Evolutionary conservation across 2,888 invertebrate genomes (phyloP).

Genomic region (Cryptus viduatorius): DNA sequence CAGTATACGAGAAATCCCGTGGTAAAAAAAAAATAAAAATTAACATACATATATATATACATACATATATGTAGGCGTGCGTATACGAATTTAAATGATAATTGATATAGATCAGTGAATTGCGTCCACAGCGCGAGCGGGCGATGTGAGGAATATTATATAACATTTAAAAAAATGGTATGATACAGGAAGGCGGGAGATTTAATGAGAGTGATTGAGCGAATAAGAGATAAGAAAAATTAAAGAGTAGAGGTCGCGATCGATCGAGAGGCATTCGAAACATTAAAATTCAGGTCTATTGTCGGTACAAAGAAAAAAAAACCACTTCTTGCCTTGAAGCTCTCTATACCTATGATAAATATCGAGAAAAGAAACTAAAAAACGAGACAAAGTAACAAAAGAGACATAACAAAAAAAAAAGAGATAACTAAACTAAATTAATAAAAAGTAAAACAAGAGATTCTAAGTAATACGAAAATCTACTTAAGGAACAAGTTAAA

Average conservation of each 20-base stretch:
- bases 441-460: conserved; percentile 32
- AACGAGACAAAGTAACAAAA: conserved; percentile 58
- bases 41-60: conserved; percentile 48
- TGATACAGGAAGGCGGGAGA: conserved; percentile 49
- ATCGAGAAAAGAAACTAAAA: conserved; percentile 50
- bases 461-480: conserved; percentile 43
- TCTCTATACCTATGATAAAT: conserved; percentile 80
- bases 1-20: conserved; percentile 65
- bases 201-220: conserved; percentile 51
- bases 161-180: conserved; percentile 31
- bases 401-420: conserved; percentile 38
- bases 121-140: conserved; percentile 68
- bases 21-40: conserved; percentile 49
- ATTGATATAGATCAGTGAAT: conserved; percentile 68
- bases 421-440: conserved; percentile 26
- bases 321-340: conserved; percentile 85
- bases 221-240: conserved; percentile 64
- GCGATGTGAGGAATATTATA: conserved; percentile 55
- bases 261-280: conserved; percentile 75
- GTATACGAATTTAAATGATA: conserved; percentile 67
- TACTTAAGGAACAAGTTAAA: conserved; percentile 55
- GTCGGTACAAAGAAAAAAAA: conserved; percentile 82
- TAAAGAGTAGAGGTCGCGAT: conserved; percentile 59
- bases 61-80: conserved; percentile 45
- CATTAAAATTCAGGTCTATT: conserved; percentile 80